phyloP scores from a whole-genome alignment of 2,888 invertebrate species.

The Amiota mariae region DNA sequence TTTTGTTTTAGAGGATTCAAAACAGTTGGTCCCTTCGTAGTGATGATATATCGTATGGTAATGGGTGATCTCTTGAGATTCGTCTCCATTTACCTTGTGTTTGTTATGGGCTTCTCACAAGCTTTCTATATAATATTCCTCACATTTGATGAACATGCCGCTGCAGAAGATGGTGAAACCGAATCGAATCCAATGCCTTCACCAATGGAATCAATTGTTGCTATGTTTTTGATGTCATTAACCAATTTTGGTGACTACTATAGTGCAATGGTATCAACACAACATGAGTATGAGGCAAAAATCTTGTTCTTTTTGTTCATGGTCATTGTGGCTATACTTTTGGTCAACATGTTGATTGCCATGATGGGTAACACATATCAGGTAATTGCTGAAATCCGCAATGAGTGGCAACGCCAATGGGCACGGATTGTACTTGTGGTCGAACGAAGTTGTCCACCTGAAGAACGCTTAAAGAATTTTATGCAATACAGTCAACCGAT shows the following conservation, averaged over 20 bases:
- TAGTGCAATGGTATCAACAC: slow-evolving; percentile 89
- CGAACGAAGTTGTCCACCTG: slow-evolving; percentile 95
- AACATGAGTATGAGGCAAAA: slow-evolving; percentile 92
- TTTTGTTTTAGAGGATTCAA: slow-evolving; percentile 88
- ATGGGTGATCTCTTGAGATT: slow-evolving; percentile 96
- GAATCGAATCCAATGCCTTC: slow-evolving; percentile 91
- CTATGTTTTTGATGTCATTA: slow-evolving; percentile 98
- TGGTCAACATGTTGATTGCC: slow-evolving; percentile 98
- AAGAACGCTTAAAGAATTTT: slow-evolving; percentile 87
- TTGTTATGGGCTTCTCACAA: slow-evolving; percentile 97
- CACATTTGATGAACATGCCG: slow-evolving; percentile 88
- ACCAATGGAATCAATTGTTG: slow-evolving; percentile 95
- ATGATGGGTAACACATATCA: slow-evolving; percentile 99
- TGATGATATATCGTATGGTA: slow-evolving; percentile 99
- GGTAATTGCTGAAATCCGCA: slow-evolving; percentile 96
- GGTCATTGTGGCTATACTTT: slow-evolving; percentile 94
- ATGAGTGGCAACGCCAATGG: slow-evolving; percentile 99
- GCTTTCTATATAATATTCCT: slow-evolving; percentile 94
- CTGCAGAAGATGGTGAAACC: slow-evolving; percentile 88
- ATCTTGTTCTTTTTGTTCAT: slow-evolving; percentile 96
- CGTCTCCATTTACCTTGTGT: slow-evolving; percentile 96
- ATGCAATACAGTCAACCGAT: slow-evolving; percentile 95
- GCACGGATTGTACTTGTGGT: slow-evolving; percentile 97
- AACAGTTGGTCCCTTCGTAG: slow-evolving; percentile 99
- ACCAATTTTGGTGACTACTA: slow-evolving; percentile 98